Evolutionary conservation across 2,797 vertebrate species (phyloP).

Genomic region (Chelmon rostratus): DNA sequence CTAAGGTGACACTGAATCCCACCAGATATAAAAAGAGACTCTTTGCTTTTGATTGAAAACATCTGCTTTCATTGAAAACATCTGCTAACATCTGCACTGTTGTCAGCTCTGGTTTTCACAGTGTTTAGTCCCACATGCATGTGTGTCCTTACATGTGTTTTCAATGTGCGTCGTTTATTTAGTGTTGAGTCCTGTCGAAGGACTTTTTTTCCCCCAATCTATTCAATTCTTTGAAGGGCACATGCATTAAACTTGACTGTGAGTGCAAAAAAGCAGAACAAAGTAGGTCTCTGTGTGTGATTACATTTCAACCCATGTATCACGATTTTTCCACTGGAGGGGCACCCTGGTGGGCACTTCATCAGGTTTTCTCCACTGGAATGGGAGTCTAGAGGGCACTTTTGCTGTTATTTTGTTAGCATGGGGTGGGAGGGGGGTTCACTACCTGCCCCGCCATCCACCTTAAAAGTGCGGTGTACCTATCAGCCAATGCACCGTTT

Average conservation of each 20-base stretch:
- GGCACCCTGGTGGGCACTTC: not conserved
- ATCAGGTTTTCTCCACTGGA: not conserved
- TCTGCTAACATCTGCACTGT: too few relatives aligned
- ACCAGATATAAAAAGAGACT: not conserved
- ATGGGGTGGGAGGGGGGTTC: too few relatives aligned
- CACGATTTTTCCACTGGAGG: not conserved
- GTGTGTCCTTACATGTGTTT: too few relatives aligned
- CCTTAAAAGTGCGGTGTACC: not conserved
- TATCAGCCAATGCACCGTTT: slow-evolving; percentile 4
- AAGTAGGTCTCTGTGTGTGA: too few relatives aligned
- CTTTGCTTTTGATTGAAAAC: not conserved
- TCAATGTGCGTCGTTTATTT: too few relatives aligned
- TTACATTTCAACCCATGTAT: too few relatives aligned
- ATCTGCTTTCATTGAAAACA: too few relatives aligned
- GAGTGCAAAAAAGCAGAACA: not conserved
- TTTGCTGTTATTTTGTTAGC: not conserved
- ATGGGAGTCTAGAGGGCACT: not conserved
- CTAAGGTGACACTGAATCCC: not conserved
- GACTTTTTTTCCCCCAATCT: too few relatives aligned
- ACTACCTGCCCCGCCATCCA: not conserved
- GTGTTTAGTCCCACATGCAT: too few relatives aligned
- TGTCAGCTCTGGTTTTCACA: too few relatives aligned
- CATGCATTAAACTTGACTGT: slow-evolving; percentile 1
- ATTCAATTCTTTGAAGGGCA: not conserved
- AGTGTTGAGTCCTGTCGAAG: too few relatives aligned